Percentiles rank a stretch among this genome's conserved stretches.
These are phyloP conservation scores for Trissolcus basalis DNA, from an alignment of 1,140 invertebrate species.

Conservation along the genomic window DNA sequence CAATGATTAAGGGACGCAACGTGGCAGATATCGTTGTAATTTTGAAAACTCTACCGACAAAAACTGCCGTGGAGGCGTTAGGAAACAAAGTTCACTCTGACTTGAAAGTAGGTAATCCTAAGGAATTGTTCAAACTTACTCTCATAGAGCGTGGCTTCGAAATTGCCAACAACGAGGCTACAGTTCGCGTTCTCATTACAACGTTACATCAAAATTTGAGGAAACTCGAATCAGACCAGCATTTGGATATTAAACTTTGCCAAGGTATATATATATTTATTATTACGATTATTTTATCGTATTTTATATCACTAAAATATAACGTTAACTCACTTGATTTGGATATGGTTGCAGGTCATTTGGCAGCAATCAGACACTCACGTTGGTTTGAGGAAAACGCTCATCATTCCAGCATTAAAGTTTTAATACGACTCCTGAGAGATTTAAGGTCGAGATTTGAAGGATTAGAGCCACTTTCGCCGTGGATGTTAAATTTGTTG, in stretches of 20 bases:
- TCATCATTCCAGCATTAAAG: conserved; percentile 97
- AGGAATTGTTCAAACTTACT: conserved; percentile 79
- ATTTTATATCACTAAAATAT: no score
- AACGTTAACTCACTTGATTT: no score
- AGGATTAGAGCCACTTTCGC: conserved; percentile 91
- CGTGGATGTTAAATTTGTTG: conserved; percentile 97
- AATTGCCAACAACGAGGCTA: conserved; percentile 86
- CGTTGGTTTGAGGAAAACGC: conserved; percentile 99
- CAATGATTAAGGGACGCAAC: conserved; percentile 96
- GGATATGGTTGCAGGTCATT: conserved; percentile 81
- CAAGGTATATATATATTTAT: conserved; percentile 61
- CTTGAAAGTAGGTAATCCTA: conserved; percentile 78
- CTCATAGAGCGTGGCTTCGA: conserved; percentile 89
- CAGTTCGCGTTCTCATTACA: conserved; percentile 92
- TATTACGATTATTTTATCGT: no score
- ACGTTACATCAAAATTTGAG: conserved; percentile 95
- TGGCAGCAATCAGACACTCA: conserved; percentile 95
- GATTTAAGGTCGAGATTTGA: conserved; percentile 93
- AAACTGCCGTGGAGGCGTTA: conserved; percentile 93
- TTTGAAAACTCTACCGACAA: conserved; percentile 97
- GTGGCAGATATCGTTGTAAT: conserved; percentile 98
- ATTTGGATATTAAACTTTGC: conserved; percentile 74
- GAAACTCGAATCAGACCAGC: conserved; percentile 90
- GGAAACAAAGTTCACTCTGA: conserved; percentile 90
- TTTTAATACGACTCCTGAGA: conserved; percentile 92